Evolutionary conservation across 1,140 invertebrate species (phyloP).

Genomic region (Holcopasites calliopsidis): DNA sequence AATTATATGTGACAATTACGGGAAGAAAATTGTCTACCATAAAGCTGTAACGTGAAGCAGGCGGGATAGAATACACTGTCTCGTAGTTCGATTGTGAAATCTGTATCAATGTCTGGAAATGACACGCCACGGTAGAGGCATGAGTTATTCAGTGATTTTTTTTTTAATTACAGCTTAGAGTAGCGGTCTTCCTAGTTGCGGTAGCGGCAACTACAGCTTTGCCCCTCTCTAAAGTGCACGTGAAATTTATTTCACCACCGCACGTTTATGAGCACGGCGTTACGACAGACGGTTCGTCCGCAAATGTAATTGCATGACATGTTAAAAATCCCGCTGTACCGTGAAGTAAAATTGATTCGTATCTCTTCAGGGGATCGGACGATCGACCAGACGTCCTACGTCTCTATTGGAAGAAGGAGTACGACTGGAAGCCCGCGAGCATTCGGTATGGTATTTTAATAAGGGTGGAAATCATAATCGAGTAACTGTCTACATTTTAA

Average conservation of each 20-base stretch:
- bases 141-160: background rate
- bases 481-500: too few species aligned
- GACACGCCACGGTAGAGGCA: background rate
- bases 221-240: conserved; percentile 70
- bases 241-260: conserved; percentile 74
- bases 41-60: background rate
- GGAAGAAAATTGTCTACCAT: background rate
- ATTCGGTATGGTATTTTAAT: conserved; percentile 38
- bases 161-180: conserved; percentile 61
- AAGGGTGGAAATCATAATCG: too few species aligned
- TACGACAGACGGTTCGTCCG: conserved; percentile 69
- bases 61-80: too few species aligned
- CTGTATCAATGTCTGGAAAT: too few species aligned
- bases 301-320: conserved; percentile 20
- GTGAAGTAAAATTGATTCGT: conserved; percentile 20
- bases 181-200: conserved; percentile 50
- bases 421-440: conserved; percentile 33
- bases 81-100: too few species aligned
- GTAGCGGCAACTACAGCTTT: conserved; percentile 53
- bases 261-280: conserved; percentile 72
- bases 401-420: conserved; percentile 67
- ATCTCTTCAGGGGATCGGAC: conserved; percentile 65
- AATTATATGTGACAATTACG: background rate
- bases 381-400: conserved; percentile 67
- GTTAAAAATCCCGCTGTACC: background rate